These are phyloP conservation scores for Bactericera cockerelli DNA, from an alignment of 1,140 invertebrate genomes.

Conservation along the genomic window DNA sequence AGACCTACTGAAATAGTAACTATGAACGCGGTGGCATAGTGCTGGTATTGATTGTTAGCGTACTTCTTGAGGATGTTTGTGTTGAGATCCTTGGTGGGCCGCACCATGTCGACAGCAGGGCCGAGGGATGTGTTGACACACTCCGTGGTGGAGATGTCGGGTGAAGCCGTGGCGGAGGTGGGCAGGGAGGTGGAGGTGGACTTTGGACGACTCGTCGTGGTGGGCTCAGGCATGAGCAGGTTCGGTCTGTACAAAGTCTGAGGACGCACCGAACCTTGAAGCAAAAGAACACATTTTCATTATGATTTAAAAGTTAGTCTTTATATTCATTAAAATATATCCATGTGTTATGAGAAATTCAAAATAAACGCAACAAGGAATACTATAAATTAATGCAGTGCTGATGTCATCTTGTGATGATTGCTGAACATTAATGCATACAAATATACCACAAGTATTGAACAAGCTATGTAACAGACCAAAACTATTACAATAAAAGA, in stretches of 20 bases:
- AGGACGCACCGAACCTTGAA: neutral
- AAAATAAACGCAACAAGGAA: too few relatives aligned
- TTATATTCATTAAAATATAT: too few relatives aligned
- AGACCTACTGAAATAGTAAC: slow-evolving; percentile 76
- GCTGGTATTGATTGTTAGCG: slow-evolving; percentile 2
- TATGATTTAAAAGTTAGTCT: too few relatives aligned
- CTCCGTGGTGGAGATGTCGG: neutral
- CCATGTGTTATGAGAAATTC: too few relatives aligned
- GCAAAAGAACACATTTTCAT: neutral
- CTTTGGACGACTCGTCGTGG: slow-evolving; percentile 5
- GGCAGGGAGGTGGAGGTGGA: neutral
- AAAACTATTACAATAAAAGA: too few relatives aligned
- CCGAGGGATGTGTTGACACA: slow-evolving; percentile 1
- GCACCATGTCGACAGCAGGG: neutral
- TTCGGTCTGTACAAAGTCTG: slow-evolving; percentile 3
- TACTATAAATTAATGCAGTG: too few relatives aligned
- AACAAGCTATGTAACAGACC: too few relatives aligned
- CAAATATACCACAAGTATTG: too few relatives aligned
- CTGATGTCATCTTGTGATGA: too few relatives aligned
- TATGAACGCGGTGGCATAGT: slow-evolving; percentile 2
- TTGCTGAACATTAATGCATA: too few relatives aligned
- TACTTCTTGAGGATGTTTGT: slow-evolving; percentile 5
- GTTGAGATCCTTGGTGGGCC: neutral
- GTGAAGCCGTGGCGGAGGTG: neutral
- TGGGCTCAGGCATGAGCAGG: neutral